phyloP scores from a whole-genome alignment of 2,113 vertebrate genomes.

The Tympanuchus pallidicinctus region DNA sequence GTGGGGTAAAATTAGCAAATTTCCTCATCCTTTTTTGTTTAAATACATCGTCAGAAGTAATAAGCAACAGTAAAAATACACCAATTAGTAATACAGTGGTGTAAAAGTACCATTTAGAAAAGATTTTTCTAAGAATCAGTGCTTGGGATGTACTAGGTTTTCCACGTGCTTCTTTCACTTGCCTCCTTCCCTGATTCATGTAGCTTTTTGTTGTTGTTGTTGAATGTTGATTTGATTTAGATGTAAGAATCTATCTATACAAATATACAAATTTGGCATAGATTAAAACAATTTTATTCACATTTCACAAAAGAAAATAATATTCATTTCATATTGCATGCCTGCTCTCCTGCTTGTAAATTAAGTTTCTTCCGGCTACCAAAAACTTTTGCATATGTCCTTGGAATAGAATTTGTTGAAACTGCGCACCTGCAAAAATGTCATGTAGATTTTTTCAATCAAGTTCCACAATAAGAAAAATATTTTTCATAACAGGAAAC shows the following conservation, averaged over 20 bases:
- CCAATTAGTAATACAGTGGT: neutral
- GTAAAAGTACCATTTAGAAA: neutral
- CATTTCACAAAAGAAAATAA: neutral
- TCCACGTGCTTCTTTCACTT: neutral
- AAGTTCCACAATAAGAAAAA: neutral
- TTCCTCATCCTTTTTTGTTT: neutral
- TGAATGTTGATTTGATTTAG: neutral
- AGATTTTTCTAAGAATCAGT: neutral
- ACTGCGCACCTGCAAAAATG: neutral
- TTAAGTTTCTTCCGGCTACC: neutral
- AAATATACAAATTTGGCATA: neutral
- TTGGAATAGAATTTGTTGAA: neutral
- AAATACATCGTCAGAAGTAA: neutral
- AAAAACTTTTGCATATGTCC: neutral
- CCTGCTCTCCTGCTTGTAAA: neutral
- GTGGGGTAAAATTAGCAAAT: neutral
- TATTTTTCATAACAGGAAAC: neutral
- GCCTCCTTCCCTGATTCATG: neutral
- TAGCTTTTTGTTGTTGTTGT: neutral
- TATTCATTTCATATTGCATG: neutral
- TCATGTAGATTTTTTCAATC: neutral
- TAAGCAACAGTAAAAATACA: neutral
- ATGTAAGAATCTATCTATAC: neutral
- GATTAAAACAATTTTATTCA: neutral
- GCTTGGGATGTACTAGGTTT: neutral